Evolutionary conservation across 2,797 vertebrate genomes (phyloP).

Genomic region (Chrysolophus pictus): DNA sequence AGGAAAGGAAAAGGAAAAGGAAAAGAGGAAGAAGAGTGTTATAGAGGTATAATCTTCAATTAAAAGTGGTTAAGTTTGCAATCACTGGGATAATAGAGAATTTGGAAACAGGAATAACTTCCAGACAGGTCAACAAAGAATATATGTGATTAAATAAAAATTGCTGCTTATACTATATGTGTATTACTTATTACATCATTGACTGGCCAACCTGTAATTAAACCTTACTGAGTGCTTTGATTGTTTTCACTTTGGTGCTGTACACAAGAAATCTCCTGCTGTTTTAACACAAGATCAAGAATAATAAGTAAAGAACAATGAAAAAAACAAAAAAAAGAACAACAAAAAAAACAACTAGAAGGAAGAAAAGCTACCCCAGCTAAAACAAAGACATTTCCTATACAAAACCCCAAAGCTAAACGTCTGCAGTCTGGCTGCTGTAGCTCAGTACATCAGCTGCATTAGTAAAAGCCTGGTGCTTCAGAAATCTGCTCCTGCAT

Average conservation of each 20-base stretch:
- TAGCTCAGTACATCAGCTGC: background rate
- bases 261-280: slow-evolving; percentile 4
- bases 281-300: slow-evolving; percentile 12
- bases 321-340: background rate
- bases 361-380: background rate
- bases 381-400: background rate
- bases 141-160: background rate
- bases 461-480: background rate
- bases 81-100: background rate
- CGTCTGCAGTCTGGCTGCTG: background rate
- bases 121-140: background rate
- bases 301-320: background rate
- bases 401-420: background rate
- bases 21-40: background rate
- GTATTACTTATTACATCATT: background rate
- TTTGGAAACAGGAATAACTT: slow-evolving; percentile 3
- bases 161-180: background rate
- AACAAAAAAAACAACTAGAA: background rate
- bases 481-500: background rate
- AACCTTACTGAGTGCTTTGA: background rate
- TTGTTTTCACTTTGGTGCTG: slow-evolving; percentile 39
- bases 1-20: background rate
- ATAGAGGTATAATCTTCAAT: background rate
- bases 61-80: background rate
- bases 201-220: slow-evolving; percentile 34